Percentiles rank a stretch among this genome's conserved stretches.
Evolutionary conservation across 2,797 vertebrate species (phyloP).

Genomic region (Lindbergichthys nudifrons): DNA sequence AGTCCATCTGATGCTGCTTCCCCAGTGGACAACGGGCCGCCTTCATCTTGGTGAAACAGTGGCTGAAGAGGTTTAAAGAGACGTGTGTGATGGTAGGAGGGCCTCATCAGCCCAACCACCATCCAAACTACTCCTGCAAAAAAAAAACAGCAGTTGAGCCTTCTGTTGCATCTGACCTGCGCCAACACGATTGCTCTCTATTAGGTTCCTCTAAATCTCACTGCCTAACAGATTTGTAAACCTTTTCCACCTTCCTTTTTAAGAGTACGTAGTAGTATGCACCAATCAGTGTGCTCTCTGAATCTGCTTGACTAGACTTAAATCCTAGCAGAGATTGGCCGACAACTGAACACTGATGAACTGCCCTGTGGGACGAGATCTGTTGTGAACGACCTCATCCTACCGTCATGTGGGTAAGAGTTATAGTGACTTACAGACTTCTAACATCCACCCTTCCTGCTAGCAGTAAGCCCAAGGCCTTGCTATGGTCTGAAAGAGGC

Average conservation of each 20-base stretch:
- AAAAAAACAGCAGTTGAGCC: background rate
- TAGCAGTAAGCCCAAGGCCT: no score
- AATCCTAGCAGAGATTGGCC: slow-evolving; percentile 11
- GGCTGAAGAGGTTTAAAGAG: no score
- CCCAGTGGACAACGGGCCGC: no score
- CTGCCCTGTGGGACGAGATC: background rate
- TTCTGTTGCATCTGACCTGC: slow-evolving; percentile 16
- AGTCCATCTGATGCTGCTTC: background rate
- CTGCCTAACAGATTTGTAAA: slow-evolving; percentile 10
- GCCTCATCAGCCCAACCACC: no score
- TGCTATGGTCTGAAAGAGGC: no score
- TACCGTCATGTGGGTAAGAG: background rate
- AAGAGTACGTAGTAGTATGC: no score
- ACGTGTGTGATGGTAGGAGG: no score
- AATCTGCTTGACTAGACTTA: slow-evolving; percentile 7
- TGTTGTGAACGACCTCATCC: background rate
- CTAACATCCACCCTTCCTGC: no score
- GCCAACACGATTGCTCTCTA: slow-evolving; percentile 1
- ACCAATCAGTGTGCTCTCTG: no score
- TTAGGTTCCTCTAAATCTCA: slow-evolving; percentile 14
- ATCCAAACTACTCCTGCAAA: no score
- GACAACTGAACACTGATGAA: background rate
- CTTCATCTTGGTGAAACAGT: no score
- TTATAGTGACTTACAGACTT: no score
- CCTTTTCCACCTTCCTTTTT: background rate